These are phyloP conservation scores for Rhabdomys pumilio DNA, from an alignment of 2,797 vertebrate species.

Conservation along the genomic window DNA sequence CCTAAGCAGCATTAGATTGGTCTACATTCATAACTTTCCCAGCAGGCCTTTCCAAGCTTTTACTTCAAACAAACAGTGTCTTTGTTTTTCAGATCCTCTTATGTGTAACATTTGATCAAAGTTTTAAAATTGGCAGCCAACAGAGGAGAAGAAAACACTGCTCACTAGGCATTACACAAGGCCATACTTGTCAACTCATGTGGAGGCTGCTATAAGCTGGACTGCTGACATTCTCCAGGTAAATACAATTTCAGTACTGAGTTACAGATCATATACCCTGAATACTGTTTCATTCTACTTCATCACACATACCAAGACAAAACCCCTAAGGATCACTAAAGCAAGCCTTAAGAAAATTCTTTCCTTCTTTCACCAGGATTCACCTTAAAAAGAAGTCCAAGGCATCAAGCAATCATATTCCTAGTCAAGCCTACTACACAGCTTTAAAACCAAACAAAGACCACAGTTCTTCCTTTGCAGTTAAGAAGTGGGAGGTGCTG, in stretches of 20 bases:
- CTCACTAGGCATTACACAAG: constrained; percentile 78
- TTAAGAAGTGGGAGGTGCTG: not conserved
- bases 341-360: constrained; percentile 71
- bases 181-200: constrained; percentile 67
- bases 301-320: constrained; percentile 52
- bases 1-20: constrained; percentile 90
- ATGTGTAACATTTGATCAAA: constrained; percentile 88
- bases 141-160: constrained; percentile 76
- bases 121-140: constrained; percentile 88
- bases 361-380: constrained; percentile 65
- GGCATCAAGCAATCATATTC: constrained; percentile 54
- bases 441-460: not conserved
- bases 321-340: constrained; percentile 57
- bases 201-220: constrained; percentile 60
- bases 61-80: constrained; percentile 88
- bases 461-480: not conserved
- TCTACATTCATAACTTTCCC: constrained; percentile 92
- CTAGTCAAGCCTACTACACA: constrained; percentile 59
- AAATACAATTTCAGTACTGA: constrained; percentile 26
- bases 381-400: constrained; percentile 53
- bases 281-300: constrained; percentile 19
- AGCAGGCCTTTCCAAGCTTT: constrained; percentile 90
- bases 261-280: not conserved
- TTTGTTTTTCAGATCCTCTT: constrained; percentile 92
- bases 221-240: not conserved